Evolutionary conservation across 2,113 vertebrate species (phyloP).

Genomic region (Xyrauchen texanus): DNA sequence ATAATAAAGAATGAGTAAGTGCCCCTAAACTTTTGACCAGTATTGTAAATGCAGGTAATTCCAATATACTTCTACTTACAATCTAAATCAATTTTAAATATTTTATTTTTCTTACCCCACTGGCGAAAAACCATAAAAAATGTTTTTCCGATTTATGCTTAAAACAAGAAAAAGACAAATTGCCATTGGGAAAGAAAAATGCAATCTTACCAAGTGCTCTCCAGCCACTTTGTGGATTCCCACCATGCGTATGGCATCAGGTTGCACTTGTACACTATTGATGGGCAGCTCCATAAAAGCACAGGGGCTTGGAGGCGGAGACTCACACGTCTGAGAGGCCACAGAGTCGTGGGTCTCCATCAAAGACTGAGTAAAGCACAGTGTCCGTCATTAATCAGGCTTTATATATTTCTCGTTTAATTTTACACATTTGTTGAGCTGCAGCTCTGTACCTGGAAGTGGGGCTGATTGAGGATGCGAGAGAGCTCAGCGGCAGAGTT

Average conservation of each 20-base stretch:
- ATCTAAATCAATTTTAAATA: too few relatives aligned
- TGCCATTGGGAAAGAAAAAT: too few relatives aligned
- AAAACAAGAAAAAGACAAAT: too few relatives aligned
- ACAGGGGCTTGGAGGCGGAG: constrained; percentile 79
- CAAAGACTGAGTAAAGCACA: constrained; percentile 79
- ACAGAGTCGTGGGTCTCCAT: constrained; percentile 94
- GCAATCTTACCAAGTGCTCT: constrained; percentile 86
- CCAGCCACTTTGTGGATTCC: constrained; percentile 89
- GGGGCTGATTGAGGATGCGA: constrained; percentile 86
- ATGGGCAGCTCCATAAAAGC: constrained; percentile 76
- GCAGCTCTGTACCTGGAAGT: constrained; percentile 83
- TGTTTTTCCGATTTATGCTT: too few relatives aligned
- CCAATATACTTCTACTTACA: too few relatives aligned
- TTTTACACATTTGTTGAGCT: not conserved
- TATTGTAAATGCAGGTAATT: too few relatives aligned
- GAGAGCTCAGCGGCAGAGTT: constrained; percentile 81
- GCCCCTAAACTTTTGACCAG: too few relatives aligned
- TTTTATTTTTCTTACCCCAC: too few relatives aligned
- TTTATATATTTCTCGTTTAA: not conserved
- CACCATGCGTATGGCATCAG: constrained; percentile 92
- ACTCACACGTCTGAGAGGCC: constrained; percentile 87
- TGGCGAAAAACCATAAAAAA: too few relatives aligned
- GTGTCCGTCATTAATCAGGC: not conserved
- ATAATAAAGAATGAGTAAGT: too few relatives aligned
- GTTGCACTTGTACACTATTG: constrained; percentile 76